Evolutionary conservation across 1,140 invertebrate genomes (phyloP), one percentile per base, ranked within the genome.

Genomic region (Ostrea denselamellosa): DNA sequence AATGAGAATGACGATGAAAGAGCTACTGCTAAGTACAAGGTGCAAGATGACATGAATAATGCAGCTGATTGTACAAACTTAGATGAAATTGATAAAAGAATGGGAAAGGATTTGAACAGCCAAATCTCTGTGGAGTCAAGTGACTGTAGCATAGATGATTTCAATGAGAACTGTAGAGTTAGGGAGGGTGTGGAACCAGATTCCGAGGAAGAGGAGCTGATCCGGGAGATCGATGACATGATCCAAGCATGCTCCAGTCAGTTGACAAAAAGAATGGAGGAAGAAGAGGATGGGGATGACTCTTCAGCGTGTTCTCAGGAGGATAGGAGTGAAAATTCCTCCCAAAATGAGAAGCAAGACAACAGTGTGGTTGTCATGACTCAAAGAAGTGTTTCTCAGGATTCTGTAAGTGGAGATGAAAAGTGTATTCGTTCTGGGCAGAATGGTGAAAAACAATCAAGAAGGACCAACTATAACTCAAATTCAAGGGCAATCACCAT

Each of bases 221-320:
- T 77, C 8, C 25, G 22, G 9, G 68, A 77, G 68, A 34, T 77
- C 12, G 68, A 77, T 34, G 68, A 77, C 10, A 77, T 77, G 68
- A 77, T 77, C 28, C 68, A 77, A 25, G 68, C 28, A 4, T 77
- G 68, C 12, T 77, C 68, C 68, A 77, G 68, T 83, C 82, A 83
- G 28, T 19, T 53, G 53, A 19, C 53, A 58, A 22, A 58, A 44
- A 17, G 22, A 19, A 62, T 17, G n/a, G 28, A 54, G n/a, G 53
- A 56, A 25, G 54, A 62, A 28, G 54, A 54, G 25, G 53, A 34
- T 44, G 34, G 34, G 54, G 52, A 85, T 53, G 54, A 34, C 12
- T 12, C 10, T 12, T 25, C 83, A 85, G 83, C 19, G 22, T 34
- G 28, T 8, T 62, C 68, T 9, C 68, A 44, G 68, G 53, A 85